Percentiles rank a stretch among this genome's conserved stretches.
These are phyloP conservation scores for Sceloporus undulatus DNA, from an alignment of 2,113 vertebrate genomes.

Conservation along the genomic window DNA sequence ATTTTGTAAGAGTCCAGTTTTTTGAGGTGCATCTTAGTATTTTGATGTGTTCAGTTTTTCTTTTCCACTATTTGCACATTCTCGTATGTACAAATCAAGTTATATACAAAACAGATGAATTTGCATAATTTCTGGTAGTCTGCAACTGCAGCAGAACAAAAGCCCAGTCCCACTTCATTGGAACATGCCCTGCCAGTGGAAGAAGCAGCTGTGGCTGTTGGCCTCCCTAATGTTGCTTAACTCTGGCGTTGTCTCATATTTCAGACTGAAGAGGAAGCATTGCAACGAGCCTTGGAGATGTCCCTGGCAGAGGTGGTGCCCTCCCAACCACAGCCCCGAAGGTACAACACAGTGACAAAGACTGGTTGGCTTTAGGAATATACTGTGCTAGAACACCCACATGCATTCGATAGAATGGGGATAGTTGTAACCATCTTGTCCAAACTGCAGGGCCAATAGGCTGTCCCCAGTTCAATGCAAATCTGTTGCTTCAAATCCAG, in stretches of 20 bases:
- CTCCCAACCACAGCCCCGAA: constrained; percentile 74
- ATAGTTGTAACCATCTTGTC: neutral
- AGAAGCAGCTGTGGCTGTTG: neutral
- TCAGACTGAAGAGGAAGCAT: constrained; percentile 94
- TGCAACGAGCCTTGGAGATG: constrained; percentile 94
- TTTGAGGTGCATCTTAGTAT: neutral
- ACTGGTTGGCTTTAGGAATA: neutral
- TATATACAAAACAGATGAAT: neutral
- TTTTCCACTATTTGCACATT: neutral
- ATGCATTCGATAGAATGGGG: neutral
- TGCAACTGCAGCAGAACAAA: neutral
- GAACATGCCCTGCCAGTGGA: neutral
- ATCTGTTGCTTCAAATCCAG: neutral
- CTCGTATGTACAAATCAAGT: neutral
- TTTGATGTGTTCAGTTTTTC: neutral
- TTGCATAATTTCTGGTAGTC: neutral
- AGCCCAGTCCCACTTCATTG: neutral
- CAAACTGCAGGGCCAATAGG: neutral
- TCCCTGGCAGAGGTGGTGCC: constrained; percentile 87
- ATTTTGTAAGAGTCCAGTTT: neutral
- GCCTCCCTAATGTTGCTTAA: neutral
- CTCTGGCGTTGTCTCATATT: constrained; percentile 27
- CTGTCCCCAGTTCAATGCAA: neutral
- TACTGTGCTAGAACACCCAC: neutral
- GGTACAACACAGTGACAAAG: constrained; percentile 66